These are phyloP conservation scores for Heptascelio sp. DNA, from an alignment of 2,888 invertebrate genomes.

Conservation along the genomic window DNA sequence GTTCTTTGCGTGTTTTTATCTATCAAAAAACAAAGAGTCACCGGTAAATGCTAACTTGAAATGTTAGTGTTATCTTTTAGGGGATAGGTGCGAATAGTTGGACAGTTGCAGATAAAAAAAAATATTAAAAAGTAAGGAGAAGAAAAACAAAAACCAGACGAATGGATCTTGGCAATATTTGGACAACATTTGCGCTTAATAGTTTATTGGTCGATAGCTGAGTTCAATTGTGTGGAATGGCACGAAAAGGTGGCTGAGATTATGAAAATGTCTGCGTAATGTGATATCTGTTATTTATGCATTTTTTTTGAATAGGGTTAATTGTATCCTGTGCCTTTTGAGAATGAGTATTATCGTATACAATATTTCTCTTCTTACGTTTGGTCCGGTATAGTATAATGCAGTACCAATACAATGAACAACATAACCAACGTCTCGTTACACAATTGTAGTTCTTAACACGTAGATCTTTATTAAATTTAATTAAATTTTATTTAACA, in stretches of 20 bases:
- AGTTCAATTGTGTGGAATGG: background rate
- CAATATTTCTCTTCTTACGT: too few relatives aligned
- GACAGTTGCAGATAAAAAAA: slow-evolving; percentile 8
- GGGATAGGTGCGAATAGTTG: background rate
- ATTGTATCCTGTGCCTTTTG: too few relatives aligned
- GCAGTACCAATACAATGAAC: too few relatives aligned
- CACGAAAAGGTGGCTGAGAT: background rate
- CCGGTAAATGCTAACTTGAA: slow-evolving; percentile 56
- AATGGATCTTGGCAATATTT: background rate
- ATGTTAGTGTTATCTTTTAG: slow-evolving; percentile 35
- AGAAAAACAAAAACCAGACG: background rate
- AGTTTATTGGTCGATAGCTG: background rate
- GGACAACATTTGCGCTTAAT: background rate
- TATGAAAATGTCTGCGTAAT: background rate
- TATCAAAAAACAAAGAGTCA: slow-evolving; percentile 62
- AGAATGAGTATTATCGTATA: too few relatives aligned
- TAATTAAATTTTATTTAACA: too few relatives aligned
- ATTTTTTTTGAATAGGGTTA: too few relatives aligned
- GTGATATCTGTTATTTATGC: too few relatives aligned
- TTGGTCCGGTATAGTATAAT: too few relatives aligned
- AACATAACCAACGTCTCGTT: too few relatives aligned
- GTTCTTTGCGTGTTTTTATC: slow-evolving; percentile 61
- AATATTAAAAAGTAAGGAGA: background rate
- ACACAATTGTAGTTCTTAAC: too few relatives aligned
- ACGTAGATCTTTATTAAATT: too few relatives aligned